phyloP scores from a whole-genome alignment of 2,888 invertebrate genomes.

The Zygogramma bicolorata region DNA sequence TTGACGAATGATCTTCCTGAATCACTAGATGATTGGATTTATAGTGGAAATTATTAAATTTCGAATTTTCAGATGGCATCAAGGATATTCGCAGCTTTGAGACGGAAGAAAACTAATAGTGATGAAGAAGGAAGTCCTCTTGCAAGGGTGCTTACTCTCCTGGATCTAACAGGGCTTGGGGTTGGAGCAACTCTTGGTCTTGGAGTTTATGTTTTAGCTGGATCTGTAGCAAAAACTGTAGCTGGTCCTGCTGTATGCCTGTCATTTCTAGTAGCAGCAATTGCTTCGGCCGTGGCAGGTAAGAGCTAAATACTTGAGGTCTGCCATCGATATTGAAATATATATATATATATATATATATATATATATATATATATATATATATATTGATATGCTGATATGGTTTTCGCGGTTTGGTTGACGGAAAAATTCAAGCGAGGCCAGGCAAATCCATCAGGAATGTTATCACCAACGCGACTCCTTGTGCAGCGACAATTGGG shows the following conservation, averaged over 20 bases:
- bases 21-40: too few species aligned
- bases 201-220: slow-evolving; percentile 95
- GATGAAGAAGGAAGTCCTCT: slow-evolving; percentile 63
- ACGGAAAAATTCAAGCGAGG: too few species aligned
- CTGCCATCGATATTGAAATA: too few species aligned
- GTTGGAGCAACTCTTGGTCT: slow-evolving; percentile 91
- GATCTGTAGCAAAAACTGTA: slow-evolving; percentile 85
- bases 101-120: slow-evolving; percentile 66
- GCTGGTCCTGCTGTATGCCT: slow-evolving; percentile 94
- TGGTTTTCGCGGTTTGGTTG: too few species aligned
- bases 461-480: too few species aligned
- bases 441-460: too few species aligned
- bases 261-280: slow-evolving; percentile 91
- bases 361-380: too few species aligned
- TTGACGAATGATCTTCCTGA: too few species aligned
- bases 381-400: too few species aligned
- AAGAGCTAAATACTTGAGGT: slow-evolving; percentile 50
- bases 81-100: slow-evolving; percentile 59
- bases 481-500: too few species aligned
- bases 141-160: slow-evolving; percentile 79
- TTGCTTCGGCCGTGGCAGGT: slow-evolving; percentile 95
- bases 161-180: slow-evolving; percentile 89
- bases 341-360: too few species aligned
- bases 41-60: too few species aligned
- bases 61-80: slow-evolving; percentile 48